These are phyloP conservation scores for Psittacula echo DNA, from an alignment of 2,797 vertebrate species.

Conservation along the genomic window DNA sequence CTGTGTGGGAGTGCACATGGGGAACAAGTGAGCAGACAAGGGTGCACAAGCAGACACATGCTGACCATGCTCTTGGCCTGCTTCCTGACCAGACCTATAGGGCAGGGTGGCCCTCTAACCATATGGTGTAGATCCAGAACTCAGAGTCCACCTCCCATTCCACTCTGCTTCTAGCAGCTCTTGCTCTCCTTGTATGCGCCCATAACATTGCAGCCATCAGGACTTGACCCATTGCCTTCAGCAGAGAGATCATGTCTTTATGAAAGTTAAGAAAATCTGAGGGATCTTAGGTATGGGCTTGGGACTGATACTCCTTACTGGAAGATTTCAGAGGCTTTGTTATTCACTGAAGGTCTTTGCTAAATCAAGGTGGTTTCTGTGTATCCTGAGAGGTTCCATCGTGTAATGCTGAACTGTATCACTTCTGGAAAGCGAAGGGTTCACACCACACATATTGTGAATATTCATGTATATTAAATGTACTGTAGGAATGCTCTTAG, in stretches of 20 bases:
- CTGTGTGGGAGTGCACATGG: background rate
- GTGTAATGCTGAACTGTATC: background rate
- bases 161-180: background rate
- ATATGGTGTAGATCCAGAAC: background rate
- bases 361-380: background rate
- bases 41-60: background rate
- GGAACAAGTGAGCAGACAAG: background rate
- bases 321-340: background rate
- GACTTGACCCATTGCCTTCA: background rate
- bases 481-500: background rate
- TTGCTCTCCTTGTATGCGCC: background rate
- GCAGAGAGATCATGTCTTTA: background rate
- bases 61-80: background rate
- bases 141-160: background rate
- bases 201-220: background rate
- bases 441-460: background rate
- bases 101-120: background rate
- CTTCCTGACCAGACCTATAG: background rate
- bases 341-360: background rate
- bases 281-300: background rate
- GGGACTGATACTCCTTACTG: background rate
- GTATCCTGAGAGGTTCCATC: background rate
- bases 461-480: background rate
- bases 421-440: background rate
- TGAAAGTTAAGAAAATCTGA: background rate